Base-by-base conservation (phyloP, 2,888 invertebrate genomes). In the Ennomos fuscantarius region DNA sequence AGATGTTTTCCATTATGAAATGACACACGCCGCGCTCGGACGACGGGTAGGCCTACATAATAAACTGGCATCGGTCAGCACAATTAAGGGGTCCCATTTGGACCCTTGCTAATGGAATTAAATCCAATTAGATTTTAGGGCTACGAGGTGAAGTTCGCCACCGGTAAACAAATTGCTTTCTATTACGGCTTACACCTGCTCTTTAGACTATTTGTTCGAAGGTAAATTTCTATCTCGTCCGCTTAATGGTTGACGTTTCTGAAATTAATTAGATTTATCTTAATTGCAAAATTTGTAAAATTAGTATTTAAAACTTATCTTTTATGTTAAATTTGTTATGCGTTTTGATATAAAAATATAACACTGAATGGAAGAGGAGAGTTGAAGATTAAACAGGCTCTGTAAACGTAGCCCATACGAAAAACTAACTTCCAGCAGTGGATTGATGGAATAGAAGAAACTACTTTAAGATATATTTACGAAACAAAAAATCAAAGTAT, bases 61-160 rank as follows among this genome's bases (percentile, higher is more conserved):
- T 88, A 84, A 84, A 85, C 81, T 83, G 80, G 82, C 81, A 77
- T 79, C 80, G 89, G 89, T 88, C 88, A 89, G 89, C 87, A 86
- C 86, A 88, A 88, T 89, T 89, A 83, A 84, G 83, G 84, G 85
- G 81, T 74, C 83, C 88, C 87, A 87, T 88, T 89, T 87, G 87
- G 87, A 88, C 89, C 89, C 86, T 83, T 76, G 85, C 83, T 91
- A 92, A 92, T 92, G 90, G 90, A 90, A 91, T 90, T 89, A 88
- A 89, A 91, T 89, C 89, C 91, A 91, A 91, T 91, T 92, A 91
- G 88, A 89, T 89, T 89, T 89, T 86, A 89, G 87, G 87, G 89
- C 88, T 88, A 89, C 87, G 87, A 87, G 88, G 89, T 88, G 89
- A 87, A 88, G 84, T 89, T 89, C 87, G 82, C 84, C 82, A 79